phyloP scores from a whole-genome alignment of 2,888 invertebrate species.

The Ophion costatus region DNA sequence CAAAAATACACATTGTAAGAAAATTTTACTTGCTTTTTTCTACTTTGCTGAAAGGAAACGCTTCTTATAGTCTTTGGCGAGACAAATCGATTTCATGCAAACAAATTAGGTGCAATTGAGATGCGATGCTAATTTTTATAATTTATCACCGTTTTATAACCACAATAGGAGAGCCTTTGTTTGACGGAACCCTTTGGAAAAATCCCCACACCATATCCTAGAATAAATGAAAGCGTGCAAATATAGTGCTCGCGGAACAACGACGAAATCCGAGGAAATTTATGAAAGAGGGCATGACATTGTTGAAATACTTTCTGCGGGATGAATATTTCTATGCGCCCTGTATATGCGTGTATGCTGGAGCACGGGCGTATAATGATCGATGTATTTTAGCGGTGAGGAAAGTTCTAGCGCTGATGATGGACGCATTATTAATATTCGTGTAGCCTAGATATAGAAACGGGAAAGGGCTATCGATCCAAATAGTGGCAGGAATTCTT shows the following conservation, averaged over 20 bases:
- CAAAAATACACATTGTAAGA: no score
- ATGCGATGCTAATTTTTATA: no score
- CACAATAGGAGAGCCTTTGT: no score
- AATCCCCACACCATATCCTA: no score
- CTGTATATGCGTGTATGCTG: slow-evolving; percentile 23
- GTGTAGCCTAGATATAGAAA: slow-evolving; percentile 54
- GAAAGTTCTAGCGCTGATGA: slow-evolving; percentile 27
- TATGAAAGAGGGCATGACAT: slow-evolving; percentile 6
- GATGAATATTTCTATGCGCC: background rate
- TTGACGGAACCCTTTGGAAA: no score
- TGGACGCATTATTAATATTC: slow-evolving; percentile 64
- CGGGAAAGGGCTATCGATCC: slow-evolving; percentile 54
- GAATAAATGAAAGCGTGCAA: no score
- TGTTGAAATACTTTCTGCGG: slow-evolving; percentile 28
- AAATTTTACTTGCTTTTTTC: no score
- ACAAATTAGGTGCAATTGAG: no score
- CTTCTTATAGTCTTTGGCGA: no score
- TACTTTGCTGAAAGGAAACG: no score
- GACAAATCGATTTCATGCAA: no score
- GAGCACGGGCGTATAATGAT: background rate
- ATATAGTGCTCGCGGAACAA: background rate
- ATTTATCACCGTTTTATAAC: no score
- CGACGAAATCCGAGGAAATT: background rate
- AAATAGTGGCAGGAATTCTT: slow-evolving; percentile 46
- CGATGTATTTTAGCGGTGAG: background rate